A percentile compares a stretch with the other conserved stretches of the same genome.
These are phyloP conservation scores for Trichogramma evanescens DNA, from an alignment of 2,888 invertebrate genomes.

Conservation along the genomic window DNA sequence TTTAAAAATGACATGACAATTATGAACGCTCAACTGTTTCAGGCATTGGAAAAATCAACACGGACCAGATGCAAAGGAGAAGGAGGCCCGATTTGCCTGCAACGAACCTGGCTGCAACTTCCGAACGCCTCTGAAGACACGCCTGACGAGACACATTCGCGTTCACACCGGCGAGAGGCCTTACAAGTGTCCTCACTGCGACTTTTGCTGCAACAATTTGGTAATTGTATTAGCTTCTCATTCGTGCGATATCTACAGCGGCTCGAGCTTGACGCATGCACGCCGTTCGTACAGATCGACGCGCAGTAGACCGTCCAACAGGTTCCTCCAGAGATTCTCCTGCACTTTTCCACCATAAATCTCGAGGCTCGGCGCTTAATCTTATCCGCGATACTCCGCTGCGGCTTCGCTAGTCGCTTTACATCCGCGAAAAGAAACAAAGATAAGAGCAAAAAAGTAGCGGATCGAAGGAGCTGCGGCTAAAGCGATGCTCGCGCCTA, in stretches of 20 bases:
- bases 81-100: slow-evolving; percentile 1
- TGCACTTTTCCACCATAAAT: slow-evolving; percentile 15
- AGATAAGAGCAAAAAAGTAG: neutral
- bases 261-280: neutral
- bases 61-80: slow-evolving; percentile 6
- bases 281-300: slow-evolving; percentile 6
- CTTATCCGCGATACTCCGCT: slow-evolving; percentile 21
- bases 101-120: slow-evolving; percentile 58
- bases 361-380: slow-evolving; percentile 21
- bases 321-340: neutral
- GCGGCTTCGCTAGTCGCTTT: slow-evolving; percentile 6
- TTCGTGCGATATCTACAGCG: too few relatives aligned
- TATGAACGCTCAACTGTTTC: slow-evolving; percentile 17
- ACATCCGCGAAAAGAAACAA: slow-evolving; percentile 1
- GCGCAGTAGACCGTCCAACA: neutral
- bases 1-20: too few relatives aligned
- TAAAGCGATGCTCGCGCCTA: too few relatives aligned
- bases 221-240: slow-evolving; percentile 46
- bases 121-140: slow-evolving; percentile 58
- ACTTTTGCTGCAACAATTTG: slow-evolving; percentile 69
- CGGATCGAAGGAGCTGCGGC: neutral
- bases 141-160: slow-evolving; percentile 71
- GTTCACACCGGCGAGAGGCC: slow-evolving; percentile 78
- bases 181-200: slow-evolving; percentile 78
- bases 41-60: slow-evolving; percentile 37